A percentile compares a stretch with the other conserved stretches of the same genome.
These are phyloP conservation scores for Cylindroiulus punctatus DNA, from an alignment of 2,888 invertebrate species.

Conservation along the genomic window DNA sequence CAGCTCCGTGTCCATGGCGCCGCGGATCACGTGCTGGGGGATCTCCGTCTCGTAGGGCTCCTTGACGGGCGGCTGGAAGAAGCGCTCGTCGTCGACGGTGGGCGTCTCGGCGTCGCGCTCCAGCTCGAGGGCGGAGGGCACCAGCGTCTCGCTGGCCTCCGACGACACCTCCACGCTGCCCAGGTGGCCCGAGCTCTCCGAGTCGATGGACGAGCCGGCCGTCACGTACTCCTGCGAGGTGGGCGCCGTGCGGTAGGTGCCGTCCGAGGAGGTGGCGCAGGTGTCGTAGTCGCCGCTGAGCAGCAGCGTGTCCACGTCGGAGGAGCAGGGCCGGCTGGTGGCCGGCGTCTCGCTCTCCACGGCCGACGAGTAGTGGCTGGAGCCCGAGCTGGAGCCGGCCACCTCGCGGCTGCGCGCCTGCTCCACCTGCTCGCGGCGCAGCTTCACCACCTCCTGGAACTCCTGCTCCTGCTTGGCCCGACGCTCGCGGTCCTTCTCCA, in stretches of 20 bases:
- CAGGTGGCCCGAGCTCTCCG: slow-evolving; percentile 87
- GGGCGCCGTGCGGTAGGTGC: slow-evolving; percentile 73
- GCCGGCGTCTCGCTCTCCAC: slow-evolving; percentile 73
- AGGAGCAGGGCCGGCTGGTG: slow-evolving; percentile 82
- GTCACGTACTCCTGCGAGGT: slow-evolving; percentile 88
- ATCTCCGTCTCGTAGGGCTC: slow-evolving; percentile 64
- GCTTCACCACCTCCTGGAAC: slow-evolving; percentile 55
- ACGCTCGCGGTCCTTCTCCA: slow-evolving; percentile 51
- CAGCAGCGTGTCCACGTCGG: slow-evolving; percentile 83
- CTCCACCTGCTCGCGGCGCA: slow-evolving; percentile 47
- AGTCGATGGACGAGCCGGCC: slow-evolving; percentile 85
- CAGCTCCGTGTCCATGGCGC: slow-evolving; percentile 26
- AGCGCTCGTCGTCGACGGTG: slow-evolving; percentile 67
- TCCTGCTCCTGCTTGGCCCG: slow-evolving; percentile 56
- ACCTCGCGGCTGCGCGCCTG: background rate
- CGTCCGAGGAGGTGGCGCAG: slow-evolving; percentile 81
- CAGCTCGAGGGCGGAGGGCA: slow-evolving; percentile 85
- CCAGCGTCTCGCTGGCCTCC: slow-evolving; percentile 90
- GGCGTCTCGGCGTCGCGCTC: slow-evolving; percentile 65
- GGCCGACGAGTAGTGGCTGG: slow-evolving; percentile 88
- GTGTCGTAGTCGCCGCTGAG: slow-evolving; percentile 79
- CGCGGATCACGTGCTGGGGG: slow-evolving; percentile 61
- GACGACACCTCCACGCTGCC: slow-evolving; percentile 87
- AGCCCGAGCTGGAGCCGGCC: slow-evolving; percentile 83
- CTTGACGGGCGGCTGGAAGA: slow-evolving; percentile 59